These are phyloP conservation scores for Heliconius erato DNA, from an alignment of 2,888 invertebrate genomes.

Conservation along the genomic window DNA sequence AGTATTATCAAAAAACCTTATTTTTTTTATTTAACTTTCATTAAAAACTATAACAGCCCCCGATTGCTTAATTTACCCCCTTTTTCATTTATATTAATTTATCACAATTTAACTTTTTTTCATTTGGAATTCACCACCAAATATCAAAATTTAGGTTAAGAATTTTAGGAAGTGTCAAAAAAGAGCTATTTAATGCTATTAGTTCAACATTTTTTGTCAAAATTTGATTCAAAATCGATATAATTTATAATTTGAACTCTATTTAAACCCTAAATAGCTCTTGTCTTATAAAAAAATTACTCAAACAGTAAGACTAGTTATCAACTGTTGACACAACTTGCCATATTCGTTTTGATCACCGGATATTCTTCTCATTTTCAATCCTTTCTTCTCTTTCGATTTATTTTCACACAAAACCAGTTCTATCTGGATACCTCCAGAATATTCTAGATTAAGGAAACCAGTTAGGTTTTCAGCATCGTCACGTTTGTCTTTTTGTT, in stretches of 20 bases:
- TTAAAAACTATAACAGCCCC: constrained; percentile 32
- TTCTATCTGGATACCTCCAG: constrained; percentile 94
- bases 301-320: constrained; percentile 92
- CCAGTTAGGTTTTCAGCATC: constrained; percentile 77
- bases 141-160: constrained; percentile 3
- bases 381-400: constrained; percentile 90
- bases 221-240: neutral
- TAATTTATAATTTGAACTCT: neutral
- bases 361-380: constrained; percentile 94
- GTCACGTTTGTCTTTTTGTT: constrained; percentile 62
- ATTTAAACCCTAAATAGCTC: neutral
- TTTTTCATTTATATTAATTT: constrained; percentile 18
- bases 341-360: constrained; percentile 95
- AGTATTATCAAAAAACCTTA: neutral
- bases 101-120: constrained; percentile 23
- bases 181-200: neutral
- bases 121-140: constrained; percentile 12
- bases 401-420: constrained; percentile 92
- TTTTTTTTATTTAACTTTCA: neutral
- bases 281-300: constrained; percentile 15
- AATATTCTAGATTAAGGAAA: constrained; percentile 89
- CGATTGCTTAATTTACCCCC: constrained; percentile 27
- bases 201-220: neutral
- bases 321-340: constrained; percentile 94
- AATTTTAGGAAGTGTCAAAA: constrained; percentile 2